Evolutionary conservation across 1,140 invertebrate genomes (phyloP), one percentile per base, ranked within the genome.

Genomic region (Cherax quadricarinatus): DNA sequence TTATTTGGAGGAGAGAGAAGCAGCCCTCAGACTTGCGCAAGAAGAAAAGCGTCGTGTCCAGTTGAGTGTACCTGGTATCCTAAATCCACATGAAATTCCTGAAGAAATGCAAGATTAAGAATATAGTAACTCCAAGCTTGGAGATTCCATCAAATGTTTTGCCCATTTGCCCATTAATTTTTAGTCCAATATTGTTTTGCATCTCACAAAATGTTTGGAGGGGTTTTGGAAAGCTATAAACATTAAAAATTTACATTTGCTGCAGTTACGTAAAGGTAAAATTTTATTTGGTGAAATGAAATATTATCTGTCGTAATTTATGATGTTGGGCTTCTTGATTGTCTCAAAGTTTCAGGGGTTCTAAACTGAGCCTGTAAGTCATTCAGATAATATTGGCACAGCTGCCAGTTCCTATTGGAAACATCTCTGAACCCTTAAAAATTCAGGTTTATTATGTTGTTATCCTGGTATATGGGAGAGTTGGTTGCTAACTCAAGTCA

Each of bases 41-140:
- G 97, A 98, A 91, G 98, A 99, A 94, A 99, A 99, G 95, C 96
- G 98, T 94, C 97, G 97, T 95, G 96, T 98, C 89, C 98, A 99
- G 95, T 96, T 98, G 95, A 97, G 97, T 86, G 98, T 99, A 93
- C 99, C 99, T 88, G 99, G 99, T 94, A 99, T 99, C 94, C 96
- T 99, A 89, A 99, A 99, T 96, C 98, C 98, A 91, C 98, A 99
- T 95, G 98, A 99, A 95, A 97, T 99, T 94, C 98, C 98, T 66
- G 99, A 99, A 95, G 98, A 99, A 94, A 99, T 99, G 99, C 98
- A 99, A 96, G 99, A 99, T 83, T 94, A 91, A 10, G n/a, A 16
- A 30, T 53, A 18, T 60, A 48, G 24, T 24, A 78, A 48, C 24
- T 75, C 70, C 21, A 4, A 30, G n/a, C 24, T 75, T 75, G 24